Evolutionary conservation across 2,797 vertebrate genomes (phyloP), one percentile per base, ranked within the genome.

Genomic region (Mus caroli): DNA sequence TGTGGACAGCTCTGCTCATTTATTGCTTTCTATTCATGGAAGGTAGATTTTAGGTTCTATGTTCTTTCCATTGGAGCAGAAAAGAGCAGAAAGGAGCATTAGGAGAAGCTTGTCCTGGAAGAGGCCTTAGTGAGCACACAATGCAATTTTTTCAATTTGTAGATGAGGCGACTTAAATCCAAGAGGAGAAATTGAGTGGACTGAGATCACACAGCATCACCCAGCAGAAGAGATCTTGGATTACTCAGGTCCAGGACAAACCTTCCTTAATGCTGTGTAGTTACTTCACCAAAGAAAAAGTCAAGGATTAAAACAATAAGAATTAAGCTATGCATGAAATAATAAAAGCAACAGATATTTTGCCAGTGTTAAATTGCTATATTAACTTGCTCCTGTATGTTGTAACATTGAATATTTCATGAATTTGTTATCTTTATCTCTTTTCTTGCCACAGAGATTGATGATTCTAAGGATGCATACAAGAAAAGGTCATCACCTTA

Each of bases 101-200:
- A 46, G 34, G 34, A 24, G 75, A 89, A 46, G 5, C 50, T 82
- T 50, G 50, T 19, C 2, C 15, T 82, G 34, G 3, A 78, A 89
- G 40, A 91, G 50, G 56, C 62, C 14, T 17, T 54, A 62, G 24
- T 71, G 26, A 83, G 11, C 54, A 96, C 37, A 26, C 62, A 84
- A 69, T 90, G 12, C 20, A 89, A 73, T 79, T 80, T 11, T 91
- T 84, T 93, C 8, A 91, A 89, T 94, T 96, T 86, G 58, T 20
- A 94, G 85, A 91, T 92, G 43, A 93, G 62, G 46, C 96, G 82
- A 84, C 10, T 73, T 52, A 95, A 96, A 73, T 37, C 37, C 43
- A 90, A 88, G 50, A 52, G 93, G 22, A 67, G 24, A 91, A 90
- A 82, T 17, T 90, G 73, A 80, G 26, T 97, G 92, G 31, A 62